phyloP scores from a whole-genome alignment of 2,888 invertebrate species.

The Leptinotarsa tumamoca region DNA sequence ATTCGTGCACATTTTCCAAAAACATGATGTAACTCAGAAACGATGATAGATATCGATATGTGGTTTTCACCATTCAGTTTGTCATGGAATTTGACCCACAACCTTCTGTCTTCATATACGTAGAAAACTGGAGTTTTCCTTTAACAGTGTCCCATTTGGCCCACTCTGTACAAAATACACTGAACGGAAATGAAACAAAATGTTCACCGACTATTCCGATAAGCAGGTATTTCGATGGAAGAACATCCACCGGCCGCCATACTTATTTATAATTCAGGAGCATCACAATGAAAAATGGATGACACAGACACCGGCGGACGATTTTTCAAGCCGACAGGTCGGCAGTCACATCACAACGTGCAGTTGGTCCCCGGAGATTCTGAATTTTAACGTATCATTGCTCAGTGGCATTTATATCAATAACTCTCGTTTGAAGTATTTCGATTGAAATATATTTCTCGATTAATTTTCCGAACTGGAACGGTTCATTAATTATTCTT shows the following conservation, averaged over 20 bases:
- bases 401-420: constrained; percentile 6
- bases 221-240: background rate
- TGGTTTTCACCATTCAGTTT: too few species aligned
- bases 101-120: too few species aligned
- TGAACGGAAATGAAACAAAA: background rate
- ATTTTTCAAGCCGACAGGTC: background rate
- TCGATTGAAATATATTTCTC: background rate
- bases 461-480: background rate
- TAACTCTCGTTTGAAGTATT: background rate
- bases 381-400: constrained; percentile 6
- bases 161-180: background rate
- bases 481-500: background rate
- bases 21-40: too few species aligned
- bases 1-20: too few species aligned
- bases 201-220: background rate
- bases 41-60: too few species aligned
- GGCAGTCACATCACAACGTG: background rate
- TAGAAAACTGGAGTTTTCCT: too few species aligned
- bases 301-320: background rate
- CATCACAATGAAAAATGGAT: constrained; percentile 12
- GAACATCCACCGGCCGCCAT: background rate
- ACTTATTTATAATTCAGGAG: constrained; percentile 1
- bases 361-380: background rate
- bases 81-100: too few species aligned
- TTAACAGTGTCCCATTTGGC: too few species aligned